A percentile compares a stretch with the other conserved stretches of the same genome.
Conservation (phyloP, 2,888 invertebrate species). For the Drosophila algonquin region DNA sequence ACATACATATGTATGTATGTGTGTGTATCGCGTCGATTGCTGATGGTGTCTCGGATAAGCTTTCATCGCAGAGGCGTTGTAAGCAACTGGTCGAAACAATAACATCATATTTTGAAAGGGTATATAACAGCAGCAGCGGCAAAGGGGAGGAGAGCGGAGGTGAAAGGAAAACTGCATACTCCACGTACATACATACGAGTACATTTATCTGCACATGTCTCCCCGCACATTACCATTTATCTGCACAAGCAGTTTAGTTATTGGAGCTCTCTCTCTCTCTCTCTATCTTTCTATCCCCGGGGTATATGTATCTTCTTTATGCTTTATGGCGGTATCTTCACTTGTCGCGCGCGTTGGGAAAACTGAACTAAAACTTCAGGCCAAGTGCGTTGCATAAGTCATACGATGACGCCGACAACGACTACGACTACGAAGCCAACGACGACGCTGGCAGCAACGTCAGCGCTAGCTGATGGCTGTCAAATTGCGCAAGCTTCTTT, state of each 20-base stretch:
- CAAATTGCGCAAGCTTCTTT: constrained; percentile 61
- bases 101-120: not conserved
- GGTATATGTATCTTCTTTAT: constrained; percentile 2
- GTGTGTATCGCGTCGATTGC: too few species aligned
- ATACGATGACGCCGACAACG: constrained; percentile 36
- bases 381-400: constrained; percentile 69
- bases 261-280: not conserved
- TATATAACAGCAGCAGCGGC: constrained; percentile 8
- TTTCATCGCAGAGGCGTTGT: too few species aligned
- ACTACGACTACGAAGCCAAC: constrained; percentile 2
- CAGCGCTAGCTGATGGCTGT: constrained; percentile 32
- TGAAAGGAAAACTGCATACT: constrained; percentile 1
- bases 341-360: constrained; percentile 64
- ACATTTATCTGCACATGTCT: not conserved
- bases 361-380: constrained; percentile 65
- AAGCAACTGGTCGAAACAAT: too few species aligned
- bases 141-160: constrained; percentile 20
- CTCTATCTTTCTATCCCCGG: constrained; percentile 8
- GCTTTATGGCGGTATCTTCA: constrained; percentile 54
- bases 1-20: not conserved
- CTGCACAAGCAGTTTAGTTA: not conserved
- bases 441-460: constrained; percentile 14
- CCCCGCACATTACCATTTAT: not conserved
- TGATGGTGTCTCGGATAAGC: not conserved
- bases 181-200: not conserved